Evolutionary conservation across 2,113 vertebrate species (phyloP).

Genomic region (Alligator mississippiensis): DNA sequence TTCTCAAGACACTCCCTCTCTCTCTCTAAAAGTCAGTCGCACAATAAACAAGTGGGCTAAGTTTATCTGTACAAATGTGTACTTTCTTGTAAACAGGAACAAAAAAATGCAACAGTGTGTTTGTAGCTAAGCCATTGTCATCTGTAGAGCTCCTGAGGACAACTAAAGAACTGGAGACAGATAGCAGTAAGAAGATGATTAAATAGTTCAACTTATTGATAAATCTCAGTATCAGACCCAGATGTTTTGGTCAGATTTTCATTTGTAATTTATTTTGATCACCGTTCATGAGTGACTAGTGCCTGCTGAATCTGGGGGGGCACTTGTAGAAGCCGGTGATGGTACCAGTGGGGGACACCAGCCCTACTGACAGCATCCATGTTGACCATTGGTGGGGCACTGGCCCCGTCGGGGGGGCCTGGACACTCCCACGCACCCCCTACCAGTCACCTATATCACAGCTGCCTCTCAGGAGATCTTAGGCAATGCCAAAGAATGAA

Average conservation of each 20-base stretch:
- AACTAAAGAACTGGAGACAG: accelerated
- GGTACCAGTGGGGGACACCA: too few relatives aligned
- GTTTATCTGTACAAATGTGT: slow-evolving; percentile 26
- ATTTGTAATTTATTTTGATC: not conserved
- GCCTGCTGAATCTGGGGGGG: not conserved
- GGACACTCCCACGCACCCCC: too few relatives aligned
- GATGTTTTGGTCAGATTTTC: not conserved
- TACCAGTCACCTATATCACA: too few relatives aligned
- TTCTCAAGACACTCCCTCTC: slow-evolving; percentile 6
- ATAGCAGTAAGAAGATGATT: not conserved
- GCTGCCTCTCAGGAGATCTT: not conserved
- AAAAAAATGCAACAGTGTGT: slow-evolving; percentile 13
- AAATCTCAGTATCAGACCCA: not conserved
- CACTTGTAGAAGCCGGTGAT: too few relatives aligned
- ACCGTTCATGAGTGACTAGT: not conserved
- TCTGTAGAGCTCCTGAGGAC: not conserved
- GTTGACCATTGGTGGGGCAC: too few relatives aligned
- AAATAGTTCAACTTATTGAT: not conserved
- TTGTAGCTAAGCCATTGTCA: not conserved
- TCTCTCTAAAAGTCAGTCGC: not conserved
- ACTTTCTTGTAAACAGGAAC: slow-evolving; percentile 40
- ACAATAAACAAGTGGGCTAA: slow-evolving; percentile 23
- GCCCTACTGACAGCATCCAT: too few relatives aligned
- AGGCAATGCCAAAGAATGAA: not conserved
- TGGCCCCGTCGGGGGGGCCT: too few relatives aligned